These are phyloP conservation scores for Phrynocephalus versicolor DNA, from an alignment of 2,113 vertebrate genomes.

Conservation along the genomic window DNA sequence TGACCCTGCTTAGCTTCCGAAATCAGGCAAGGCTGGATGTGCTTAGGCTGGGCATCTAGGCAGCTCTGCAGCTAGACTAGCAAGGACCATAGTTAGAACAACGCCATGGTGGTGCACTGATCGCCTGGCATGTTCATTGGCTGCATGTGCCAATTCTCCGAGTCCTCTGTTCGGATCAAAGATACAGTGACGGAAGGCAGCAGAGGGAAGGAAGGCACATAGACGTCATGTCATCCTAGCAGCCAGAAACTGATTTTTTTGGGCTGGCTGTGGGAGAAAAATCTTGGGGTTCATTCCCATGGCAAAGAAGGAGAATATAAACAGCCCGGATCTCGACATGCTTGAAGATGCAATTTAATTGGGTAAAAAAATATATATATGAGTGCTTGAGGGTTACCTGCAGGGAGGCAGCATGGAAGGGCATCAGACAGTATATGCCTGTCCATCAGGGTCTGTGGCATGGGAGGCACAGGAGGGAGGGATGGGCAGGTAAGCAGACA, in stretches of 20 bases:
- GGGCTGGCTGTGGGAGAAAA: not conserved
- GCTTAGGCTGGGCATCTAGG: no score
- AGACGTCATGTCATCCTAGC: not conserved
- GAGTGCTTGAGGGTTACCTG: constrained; percentile 30
- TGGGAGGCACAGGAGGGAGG: constrained; percentile 2
- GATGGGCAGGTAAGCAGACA: constrained; percentile 27
- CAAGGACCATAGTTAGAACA: not conserved
- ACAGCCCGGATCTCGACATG: constrained; percentile 1
- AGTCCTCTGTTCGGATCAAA: not conserved
- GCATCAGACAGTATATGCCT: constrained; percentile 40
- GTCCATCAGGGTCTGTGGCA: constrained; percentile 37
- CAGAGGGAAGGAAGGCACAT: constrained; percentile 31
- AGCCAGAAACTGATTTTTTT: not conserved
- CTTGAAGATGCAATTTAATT: not conserved
- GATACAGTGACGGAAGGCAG: not conserved
- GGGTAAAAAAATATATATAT: constrained; percentile 16
- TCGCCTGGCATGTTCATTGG: not conserved
- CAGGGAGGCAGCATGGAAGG: constrained; percentile 33
- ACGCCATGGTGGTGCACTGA: not conserved
- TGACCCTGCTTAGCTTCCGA: no score
- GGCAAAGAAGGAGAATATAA: not conserved
- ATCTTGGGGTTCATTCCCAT: not conserved
- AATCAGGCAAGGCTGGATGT: no score
- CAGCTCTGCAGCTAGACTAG: not conserved
- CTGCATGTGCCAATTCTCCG: not conserved